phyloP scores from a whole-genome alignment of 2,797 vertebrate genomes.

The Acropternis orthonyx region DNA sequence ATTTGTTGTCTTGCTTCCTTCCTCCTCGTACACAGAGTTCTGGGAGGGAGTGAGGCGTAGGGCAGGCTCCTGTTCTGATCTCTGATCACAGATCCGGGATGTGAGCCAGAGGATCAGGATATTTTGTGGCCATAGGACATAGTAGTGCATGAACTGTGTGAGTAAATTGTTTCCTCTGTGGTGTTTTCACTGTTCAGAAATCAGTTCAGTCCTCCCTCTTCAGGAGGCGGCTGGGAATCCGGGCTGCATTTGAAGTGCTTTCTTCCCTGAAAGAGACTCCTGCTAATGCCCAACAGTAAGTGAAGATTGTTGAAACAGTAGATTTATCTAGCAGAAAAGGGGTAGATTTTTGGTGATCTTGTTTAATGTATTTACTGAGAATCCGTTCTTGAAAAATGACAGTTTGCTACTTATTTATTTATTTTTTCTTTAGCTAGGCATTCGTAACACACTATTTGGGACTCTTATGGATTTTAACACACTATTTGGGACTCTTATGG shows the following conservation, averaged over 20 bases:
- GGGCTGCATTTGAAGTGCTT: conserved; percentile 91
- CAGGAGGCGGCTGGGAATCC: conserved; percentile 87
- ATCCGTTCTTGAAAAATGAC: background rate
- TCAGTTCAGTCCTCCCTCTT: conserved; percentile 91
- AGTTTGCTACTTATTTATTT: background rate
- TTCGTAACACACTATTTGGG: background rate
- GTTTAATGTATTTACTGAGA: background rate
- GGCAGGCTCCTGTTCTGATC: background rate
- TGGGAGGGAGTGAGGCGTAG: background rate
- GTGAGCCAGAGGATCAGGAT: background rate
- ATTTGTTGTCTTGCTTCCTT: background rate
- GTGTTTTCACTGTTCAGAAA: conserved; percentile 78
- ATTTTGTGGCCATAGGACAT: background rate
- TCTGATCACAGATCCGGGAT: background rate
- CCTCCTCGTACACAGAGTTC: background rate
- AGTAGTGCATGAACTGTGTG: background rate
- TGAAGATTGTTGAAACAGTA: background rate
- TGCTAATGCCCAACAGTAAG: conserved; percentile 52
- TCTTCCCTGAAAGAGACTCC: conserved; percentile 57
- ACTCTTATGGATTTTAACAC: fast-evolving
- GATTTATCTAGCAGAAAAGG: background rate
- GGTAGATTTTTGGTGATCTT: background rate
- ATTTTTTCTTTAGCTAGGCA: background rate
- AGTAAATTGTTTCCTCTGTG: background rate
- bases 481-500: background rate